A percentile compares a stretch with the other conserved stretches of the same genome.
Evolutionary conservation across 2,113 vertebrate species (phyloP).

Genomic region (Pangasianodon gigas): DNA sequence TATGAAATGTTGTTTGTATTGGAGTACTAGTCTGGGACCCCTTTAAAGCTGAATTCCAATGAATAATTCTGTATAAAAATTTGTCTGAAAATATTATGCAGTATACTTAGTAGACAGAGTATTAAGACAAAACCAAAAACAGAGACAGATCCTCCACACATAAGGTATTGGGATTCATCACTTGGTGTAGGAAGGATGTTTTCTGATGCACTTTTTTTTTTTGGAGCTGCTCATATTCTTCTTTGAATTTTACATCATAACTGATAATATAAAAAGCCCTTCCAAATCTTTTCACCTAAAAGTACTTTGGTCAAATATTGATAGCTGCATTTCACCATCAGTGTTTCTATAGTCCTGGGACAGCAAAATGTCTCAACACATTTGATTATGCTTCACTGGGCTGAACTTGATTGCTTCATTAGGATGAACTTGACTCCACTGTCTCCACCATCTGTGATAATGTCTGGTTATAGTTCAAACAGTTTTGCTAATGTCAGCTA

Average conservation of each 20-base stretch:
- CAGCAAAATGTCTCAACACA: background rate
- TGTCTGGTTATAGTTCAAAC: too few relatives aligned
- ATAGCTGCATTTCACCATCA: background rate
- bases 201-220: background rate
- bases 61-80: background rate
- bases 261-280: background rate
- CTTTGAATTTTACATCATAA: background rate
- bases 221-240: background rate
- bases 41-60: background rate
- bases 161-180: background rate
- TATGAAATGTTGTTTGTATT: background rate
- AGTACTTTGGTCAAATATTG: background rate
- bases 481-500: too few relatives aligned
- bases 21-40: background rate
- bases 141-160: background rate
- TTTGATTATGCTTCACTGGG: background rate
- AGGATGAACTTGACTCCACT: background rate
- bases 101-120: background rate
- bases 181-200: background rate
- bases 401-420: background rate
- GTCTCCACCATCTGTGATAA: too few relatives aligned
- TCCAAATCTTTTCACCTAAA: background rate
- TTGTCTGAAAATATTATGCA: background rate
- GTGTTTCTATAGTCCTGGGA: background rate
- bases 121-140: background rate